These are phyloP conservation scores for Aurelia aurita complex sp. Pacific DNA, from an alignment of 30 jellyfish, hydroid and myxozoan species.

Conservation along the genomic window DNA sequence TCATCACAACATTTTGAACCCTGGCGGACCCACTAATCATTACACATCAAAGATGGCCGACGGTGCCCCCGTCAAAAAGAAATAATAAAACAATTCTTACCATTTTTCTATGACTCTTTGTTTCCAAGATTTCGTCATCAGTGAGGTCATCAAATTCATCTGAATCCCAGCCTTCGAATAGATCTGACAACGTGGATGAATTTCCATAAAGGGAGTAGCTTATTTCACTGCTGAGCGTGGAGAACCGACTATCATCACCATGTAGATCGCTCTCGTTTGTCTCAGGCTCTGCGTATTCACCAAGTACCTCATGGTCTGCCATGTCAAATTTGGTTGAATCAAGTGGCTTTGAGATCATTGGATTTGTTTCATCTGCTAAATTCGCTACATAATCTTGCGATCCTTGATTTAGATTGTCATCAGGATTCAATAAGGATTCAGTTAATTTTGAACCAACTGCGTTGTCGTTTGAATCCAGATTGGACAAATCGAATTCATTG, in stretches of 20 bases:
- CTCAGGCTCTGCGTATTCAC: constrained; percentile 1
- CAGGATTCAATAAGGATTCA: too few species aligned
- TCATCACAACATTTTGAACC: too few species aligned
- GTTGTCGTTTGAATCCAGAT: constrained; percentile 13
- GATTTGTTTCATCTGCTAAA: not conserved
- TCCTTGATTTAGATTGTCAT: not conserved
- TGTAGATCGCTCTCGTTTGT: not conserved
- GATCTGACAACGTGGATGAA: constrained; percentile 24
- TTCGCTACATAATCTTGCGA: not conserved
- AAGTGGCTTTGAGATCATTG: not conserved
- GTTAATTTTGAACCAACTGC: not conserved
- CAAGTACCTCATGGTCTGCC: not conserved
- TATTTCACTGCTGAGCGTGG: not conserved
- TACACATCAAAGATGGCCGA: too few species aligned
- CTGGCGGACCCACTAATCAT: too few species aligned
- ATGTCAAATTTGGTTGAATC: not conserved
- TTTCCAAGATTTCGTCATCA: constrained; percentile 73
- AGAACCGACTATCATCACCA: not conserved
- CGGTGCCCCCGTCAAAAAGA: not conserved
- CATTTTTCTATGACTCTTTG: not conserved
- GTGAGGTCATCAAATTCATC: constrained; percentile 87
- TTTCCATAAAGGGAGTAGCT: constrained; percentile 5
- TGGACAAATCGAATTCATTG: constrained; percentile 34
- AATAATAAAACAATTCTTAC: not conserved
- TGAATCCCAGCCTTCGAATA: constrained; percentile 87